phyloP scores from a whole-genome alignment of 2,113 vertebrate genomes.

The Chroicocephalus ridibundus region DNA sequence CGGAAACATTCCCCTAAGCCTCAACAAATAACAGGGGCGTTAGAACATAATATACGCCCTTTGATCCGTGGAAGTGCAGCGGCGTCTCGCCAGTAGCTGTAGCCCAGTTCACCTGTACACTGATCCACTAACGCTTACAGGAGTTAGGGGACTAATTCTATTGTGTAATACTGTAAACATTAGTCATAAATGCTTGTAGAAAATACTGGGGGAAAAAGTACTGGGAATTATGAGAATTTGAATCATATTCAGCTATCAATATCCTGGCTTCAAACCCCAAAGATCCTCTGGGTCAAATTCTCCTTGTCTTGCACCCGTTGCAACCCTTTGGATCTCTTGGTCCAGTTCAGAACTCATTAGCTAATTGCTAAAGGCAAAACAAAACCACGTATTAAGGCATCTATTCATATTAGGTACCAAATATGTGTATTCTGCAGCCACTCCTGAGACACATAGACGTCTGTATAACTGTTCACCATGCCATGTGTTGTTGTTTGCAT shows the following conservation, averaged over 20 bases:
- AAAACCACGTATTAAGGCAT: neutral
- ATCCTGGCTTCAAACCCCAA: neutral
- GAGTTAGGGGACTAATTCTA: neutral
- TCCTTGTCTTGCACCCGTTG: neutral
- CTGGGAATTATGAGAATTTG: neutral
- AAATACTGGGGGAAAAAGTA: neutral
- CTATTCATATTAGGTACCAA: neutral
- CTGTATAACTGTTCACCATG: neutral
- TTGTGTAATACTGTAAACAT: neutral
- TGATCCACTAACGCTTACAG: neutral
- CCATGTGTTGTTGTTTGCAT: constrained; percentile 9
- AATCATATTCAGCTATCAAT: neutral
- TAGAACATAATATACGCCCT: neutral
- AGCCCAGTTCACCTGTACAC: neutral
- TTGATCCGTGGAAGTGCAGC: neutral
- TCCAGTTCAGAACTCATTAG: neutral
- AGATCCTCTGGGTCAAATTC: neutral
- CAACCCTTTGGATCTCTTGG: neutral
- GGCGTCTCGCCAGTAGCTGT: neutral
- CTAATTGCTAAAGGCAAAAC: neutral
- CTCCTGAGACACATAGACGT: neutral
- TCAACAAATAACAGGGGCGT: neutral
- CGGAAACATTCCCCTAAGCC: neutral
- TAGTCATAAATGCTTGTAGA: neutral
- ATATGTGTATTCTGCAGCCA: neutral